Evolutionary conservation across 2,113 vertebrate species (phyloP), one percentile per base, ranked within the genome.

Genomic region (Otis tarda): DNA sequence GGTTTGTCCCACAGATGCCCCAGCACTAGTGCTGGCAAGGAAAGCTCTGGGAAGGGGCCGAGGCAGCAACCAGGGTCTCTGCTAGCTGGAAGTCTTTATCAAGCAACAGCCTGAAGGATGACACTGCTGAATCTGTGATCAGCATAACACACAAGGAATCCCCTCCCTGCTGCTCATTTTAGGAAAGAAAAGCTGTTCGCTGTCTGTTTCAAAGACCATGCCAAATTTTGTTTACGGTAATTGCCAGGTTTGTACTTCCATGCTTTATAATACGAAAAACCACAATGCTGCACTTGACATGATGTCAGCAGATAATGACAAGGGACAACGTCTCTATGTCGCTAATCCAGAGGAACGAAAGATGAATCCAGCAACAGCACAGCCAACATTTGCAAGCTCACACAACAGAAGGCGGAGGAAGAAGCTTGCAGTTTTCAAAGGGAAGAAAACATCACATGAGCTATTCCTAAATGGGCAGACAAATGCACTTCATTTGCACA

Each of bases 401-500:
- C 41, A 83, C 77, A 87, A 89, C 74, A 91, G 85, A 94, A 70
- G 53, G 74, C 27, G 3, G 69, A 92, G 57, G 67, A 92, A 89
- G 82, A 84, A 78, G 77, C 57, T 52, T 85, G 35, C 0, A 9
- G 74, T 89, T 96, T 95, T 89, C 92, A 95, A 94, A 92, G 70
- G 20, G 28, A 89, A 85, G 83, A 83, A 91, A 95, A 84, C 56
- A 86, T 77, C 79, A 89, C 90, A 92, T 68, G 63, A 88, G 30
- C 56, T 78, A 33, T 90, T 90, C 63, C 88, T 90, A 96, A 95
- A 92, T 3, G 31, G 50, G 73, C 60, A 97, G 79, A 90, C 79
- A 90, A 95, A 93, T 33, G 71, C 50, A 61, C 89, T 93, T 95
- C 41, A 94, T 96, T 95, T 96, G 90, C 95, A 95, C 85, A 93